These are phyloP conservation scores for Mormoops blainvillei DNA, from an alignment of 2,113 vertebrate genomes.

Conservation along the genomic window DNA sequence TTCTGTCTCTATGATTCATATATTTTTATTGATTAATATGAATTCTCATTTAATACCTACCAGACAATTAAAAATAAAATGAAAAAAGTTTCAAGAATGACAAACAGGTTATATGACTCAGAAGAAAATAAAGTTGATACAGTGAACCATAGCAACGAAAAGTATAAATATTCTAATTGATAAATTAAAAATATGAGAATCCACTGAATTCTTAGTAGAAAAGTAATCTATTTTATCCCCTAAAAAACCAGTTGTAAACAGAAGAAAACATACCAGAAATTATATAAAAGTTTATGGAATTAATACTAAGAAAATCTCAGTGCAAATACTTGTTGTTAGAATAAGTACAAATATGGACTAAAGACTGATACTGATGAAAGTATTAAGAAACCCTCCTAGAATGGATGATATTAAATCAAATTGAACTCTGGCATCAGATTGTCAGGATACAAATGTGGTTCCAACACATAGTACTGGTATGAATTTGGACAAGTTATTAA, in stretches of 20 bases:
- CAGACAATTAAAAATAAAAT: not conserved
- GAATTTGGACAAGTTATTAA: not conserved
- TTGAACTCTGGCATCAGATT: not conserved
- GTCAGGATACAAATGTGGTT: not conserved
- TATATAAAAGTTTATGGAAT: not conserved
- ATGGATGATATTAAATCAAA: not conserved
- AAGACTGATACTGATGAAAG: not conserved
- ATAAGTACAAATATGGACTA: not conserved
- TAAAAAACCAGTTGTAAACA: not conserved
- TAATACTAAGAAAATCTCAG: not conserved
- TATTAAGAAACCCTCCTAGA: not conserved
- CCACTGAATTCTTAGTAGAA: not conserved
- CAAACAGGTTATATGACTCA: not conserved
- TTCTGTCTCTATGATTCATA: not conserved
- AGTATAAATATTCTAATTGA: not conserved
- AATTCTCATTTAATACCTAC: not conserved
- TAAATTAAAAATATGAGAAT: not conserved
- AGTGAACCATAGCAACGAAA: not conserved
- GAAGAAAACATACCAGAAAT: not conserved
- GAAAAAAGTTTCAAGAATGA: too few relatives aligned
- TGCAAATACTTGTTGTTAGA: not conserved
- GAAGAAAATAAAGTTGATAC: not conserved
- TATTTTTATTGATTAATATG: not conserved
- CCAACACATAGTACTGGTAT: not conserved
- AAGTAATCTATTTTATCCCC: not conserved